Percentiles rank a stretch among this genome's conserved stretches.
Evolutionary conservation across 2,888 invertebrate genomes (phyloP).

Genomic region (Campoletis raptor): DNA sequence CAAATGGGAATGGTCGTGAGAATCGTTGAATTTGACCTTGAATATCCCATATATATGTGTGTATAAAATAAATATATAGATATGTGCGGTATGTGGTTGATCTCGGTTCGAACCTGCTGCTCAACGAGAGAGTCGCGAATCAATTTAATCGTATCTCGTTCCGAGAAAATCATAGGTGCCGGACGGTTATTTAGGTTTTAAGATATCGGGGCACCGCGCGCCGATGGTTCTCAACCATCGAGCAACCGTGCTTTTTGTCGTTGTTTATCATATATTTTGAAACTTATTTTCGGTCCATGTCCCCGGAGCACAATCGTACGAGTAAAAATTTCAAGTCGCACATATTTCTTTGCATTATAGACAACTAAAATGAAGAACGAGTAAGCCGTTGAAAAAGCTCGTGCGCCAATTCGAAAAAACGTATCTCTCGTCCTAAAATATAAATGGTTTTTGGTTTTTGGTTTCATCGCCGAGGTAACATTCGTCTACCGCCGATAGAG

Average conservation of each 20-base stretch:
- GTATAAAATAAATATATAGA: slow-evolving; percentile 6
- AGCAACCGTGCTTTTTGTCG: not conserved
- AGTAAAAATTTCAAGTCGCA: too few relatives aligned
- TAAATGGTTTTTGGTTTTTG: too few relatives aligned
- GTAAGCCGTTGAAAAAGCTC: too few relatives aligned
- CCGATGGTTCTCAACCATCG: slow-evolving; percentile 77
- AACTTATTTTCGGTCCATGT: too few relatives aligned
- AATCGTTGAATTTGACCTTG: not conserved
- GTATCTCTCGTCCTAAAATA: too few relatives aligned
- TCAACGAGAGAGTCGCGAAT: slow-evolving; percentile 77
- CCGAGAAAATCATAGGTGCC: slow-evolving; percentile 82
- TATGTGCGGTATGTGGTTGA: slow-evolving; percentile 25
- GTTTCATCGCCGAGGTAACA: too few relatives aligned
- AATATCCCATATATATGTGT: slow-evolving; percentile 20
- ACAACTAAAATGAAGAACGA: too few relatives aligned
- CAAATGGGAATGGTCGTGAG: not conserved
- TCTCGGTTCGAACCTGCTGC: slow-evolving; percentile 59
- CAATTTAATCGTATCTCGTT: slow-evolving; percentile 82
- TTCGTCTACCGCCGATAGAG: too few relatives aligned
- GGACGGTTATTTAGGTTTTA: slow-evolving; percentile 78
- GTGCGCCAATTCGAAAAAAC: too few relatives aligned
- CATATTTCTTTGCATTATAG: too few relatives aligned
- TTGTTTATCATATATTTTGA: not conserved
- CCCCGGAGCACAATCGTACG: too few relatives aligned
- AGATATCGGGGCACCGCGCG: slow-evolving; percentile 74